Evolutionary conservation across 53 echinoderm and acorn worm genomes (phyloP).

Genomic region (Astropecten irregularis): DNA sequence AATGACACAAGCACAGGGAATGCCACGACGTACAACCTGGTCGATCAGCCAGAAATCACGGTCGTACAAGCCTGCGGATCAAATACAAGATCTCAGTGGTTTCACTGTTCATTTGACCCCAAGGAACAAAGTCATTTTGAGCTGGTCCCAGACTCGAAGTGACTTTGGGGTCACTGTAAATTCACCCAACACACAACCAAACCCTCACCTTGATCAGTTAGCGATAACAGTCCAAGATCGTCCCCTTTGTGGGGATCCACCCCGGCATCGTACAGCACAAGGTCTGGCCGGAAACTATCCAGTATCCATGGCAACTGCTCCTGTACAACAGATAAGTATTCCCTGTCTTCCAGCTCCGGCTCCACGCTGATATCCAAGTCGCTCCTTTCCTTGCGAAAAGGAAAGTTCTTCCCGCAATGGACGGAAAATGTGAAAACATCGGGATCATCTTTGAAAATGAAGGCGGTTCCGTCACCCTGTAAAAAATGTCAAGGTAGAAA

Average conservation of each 20-base stretch:
- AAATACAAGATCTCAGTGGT: no score
- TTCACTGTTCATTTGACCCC: no score
- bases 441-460: conserved; percentile 67
- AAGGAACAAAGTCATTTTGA: no score
- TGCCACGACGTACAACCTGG: conserved; percentile 41
- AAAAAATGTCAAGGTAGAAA: neutral
- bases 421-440: conserved; percentile 78
- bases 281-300: conserved; percentile 60
- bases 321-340: conserved; percentile 59
- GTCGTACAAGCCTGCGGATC: conserved; percentile 70
- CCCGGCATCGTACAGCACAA: conserved; percentile 79
- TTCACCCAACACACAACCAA: no score
- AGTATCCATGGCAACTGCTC: conserved; percentile 68
- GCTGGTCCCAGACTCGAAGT: no score
- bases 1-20: conserved; percentile 75
- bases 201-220: conserved; percentile 73
- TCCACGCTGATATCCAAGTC: conserved; percentile 74
- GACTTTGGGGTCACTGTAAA: no score
- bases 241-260: conserved; percentile 78
- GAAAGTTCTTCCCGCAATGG: conserved; percentile 84
- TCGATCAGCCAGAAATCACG: conserved; percentile 75
- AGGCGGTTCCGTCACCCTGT: conserved; percentile 83
- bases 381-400: conserved; percentile 67
- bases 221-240: conserved; percentile 67
- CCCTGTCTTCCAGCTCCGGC: conserved; percentile 50